These are phyloP conservation scores for Pomatostomus ruficeps DNA, from an alignment of 2,113 vertebrate genomes.

Conservation along the genomic window DNA sequence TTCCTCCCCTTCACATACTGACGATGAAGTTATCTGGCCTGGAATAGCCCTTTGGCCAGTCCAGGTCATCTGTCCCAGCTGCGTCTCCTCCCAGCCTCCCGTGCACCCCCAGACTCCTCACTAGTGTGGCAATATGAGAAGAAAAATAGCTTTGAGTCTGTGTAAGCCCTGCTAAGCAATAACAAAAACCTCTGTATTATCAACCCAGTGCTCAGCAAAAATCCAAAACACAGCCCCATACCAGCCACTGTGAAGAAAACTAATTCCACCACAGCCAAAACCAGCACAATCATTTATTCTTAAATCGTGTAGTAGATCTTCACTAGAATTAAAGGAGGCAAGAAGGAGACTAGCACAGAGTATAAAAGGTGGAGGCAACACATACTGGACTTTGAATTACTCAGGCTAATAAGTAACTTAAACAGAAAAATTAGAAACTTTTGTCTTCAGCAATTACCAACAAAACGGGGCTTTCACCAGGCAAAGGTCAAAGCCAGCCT, in stretches of 20 bases:
- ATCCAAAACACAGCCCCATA: not conserved
- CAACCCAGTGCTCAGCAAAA: not conserved
- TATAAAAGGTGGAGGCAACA: not conserved
- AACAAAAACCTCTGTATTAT: not conserved
- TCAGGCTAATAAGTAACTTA: not conserved
- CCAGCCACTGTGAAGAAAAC: not conserved
- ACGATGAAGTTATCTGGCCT: not conserved
- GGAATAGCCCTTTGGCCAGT: not conserved
- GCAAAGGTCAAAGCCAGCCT: not conserved
- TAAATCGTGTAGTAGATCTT: not conserved
- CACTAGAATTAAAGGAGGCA: not conserved
- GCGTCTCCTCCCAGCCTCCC: not conserved
- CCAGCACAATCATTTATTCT: not conserved
- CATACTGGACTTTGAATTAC: not conserved
- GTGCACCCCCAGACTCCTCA: not conserved
- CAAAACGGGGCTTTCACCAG: not conserved
- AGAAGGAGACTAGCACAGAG: not conserved
- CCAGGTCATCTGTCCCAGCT: rapidly evolving
- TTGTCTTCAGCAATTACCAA: not conserved
- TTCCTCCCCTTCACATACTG: not conserved
- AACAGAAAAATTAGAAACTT: not conserved
- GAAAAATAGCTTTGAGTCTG: not conserved
- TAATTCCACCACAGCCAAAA: not conserved
- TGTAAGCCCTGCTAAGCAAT: not conserved
- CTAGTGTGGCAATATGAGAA: not conserved